Evolutionary conservation across 2,797 vertebrate genomes (phyloP).

Genomic region (Austrolebias charrua): DNA sequence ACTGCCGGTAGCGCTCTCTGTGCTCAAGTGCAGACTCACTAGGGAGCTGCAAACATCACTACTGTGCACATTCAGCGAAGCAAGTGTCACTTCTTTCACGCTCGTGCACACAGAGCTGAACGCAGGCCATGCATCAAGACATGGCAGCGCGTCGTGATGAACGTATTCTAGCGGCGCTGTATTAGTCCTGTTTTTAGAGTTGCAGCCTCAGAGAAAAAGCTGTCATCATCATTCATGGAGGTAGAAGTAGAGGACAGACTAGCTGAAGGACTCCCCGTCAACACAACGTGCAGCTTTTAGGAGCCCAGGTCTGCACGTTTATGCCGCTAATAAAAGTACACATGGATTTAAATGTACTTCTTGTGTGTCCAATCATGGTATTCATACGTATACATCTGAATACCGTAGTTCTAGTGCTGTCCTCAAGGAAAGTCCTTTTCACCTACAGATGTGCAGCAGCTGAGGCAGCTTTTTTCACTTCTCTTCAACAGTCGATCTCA

Average conservation of each 20-base stretch:
- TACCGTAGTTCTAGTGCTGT: conserved; percentile 14
- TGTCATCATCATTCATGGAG: conserved; percentile 47
- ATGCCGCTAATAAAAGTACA: background rate
- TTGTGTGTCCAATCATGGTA: background rate
- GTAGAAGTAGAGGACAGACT: conserved; percentile 30
- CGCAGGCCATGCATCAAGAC: conserved; percentile 38
- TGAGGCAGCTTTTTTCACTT: conserved; percentile 68
- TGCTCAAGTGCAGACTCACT: conserved; percentile 55
- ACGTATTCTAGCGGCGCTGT: conserved; percentile 33
- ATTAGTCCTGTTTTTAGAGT: conserved; percentile 53
- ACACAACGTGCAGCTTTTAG: conserved; percentile 23
- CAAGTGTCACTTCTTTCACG: conserved; percentile 20
- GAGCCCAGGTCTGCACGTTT: conserved; percentile 2
- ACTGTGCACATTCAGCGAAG: conserved; percentile 38
- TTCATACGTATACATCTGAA: conserved; percentile 21
- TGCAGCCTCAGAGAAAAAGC: conserved; percentile 41
- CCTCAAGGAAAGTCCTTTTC: conserved; percentile 28
- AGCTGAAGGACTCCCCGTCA: conserved; percentile 22
- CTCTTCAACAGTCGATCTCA: conserved; percentile 48
- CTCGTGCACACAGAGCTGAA: conserved; percentile 23
- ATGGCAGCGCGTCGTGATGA: conserved; percentile 32
- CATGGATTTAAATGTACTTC: too few relatives aligned
- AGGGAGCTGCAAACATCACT: conserved; percentile 53
- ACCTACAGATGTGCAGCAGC: conserved; percentile 64
- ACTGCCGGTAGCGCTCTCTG: conserved; percentile 41